phyloP scores from a whole-genome alignment of 2,113 vertebrate genomes.

The Myocastor coypus region DNA sequence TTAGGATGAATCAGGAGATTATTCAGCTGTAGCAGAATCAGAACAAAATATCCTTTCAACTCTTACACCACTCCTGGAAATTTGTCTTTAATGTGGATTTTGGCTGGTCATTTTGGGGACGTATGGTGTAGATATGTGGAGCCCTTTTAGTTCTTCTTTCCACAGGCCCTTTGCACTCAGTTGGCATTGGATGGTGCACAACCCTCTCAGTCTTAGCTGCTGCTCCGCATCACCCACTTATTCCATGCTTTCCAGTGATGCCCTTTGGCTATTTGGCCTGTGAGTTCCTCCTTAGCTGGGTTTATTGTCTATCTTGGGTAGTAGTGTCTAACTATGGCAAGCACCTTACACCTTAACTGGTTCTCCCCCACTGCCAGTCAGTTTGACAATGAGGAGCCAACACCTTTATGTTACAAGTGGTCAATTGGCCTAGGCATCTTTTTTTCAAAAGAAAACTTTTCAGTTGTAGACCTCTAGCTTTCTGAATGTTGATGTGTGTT shows the following conservation, averaged over 20 bases:
- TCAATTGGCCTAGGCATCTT: neutral
- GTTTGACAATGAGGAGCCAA: neutral
- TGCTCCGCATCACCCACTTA: neutral
- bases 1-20: neutral
- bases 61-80: neutral
- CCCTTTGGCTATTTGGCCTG: neutral
- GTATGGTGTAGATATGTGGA: neutral
- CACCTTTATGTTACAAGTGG: conserved; percentile 4
- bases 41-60: conserved; percentile 22
- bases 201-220: neutral
- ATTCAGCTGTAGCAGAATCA: neutral
- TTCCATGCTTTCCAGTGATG: neutral
- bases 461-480: neutral
- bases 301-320: neutral
- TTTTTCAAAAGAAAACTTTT: neutral
- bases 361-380: neutral
- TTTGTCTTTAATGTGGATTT: conserved; percentile 24
- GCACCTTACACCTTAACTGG: conserved; percentile 32
- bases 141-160: conserved; percentile 2
- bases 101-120: neutral
- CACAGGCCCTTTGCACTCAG: neutral
- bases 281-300: neutral
- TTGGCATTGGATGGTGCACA: neutral
- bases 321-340: neutral
- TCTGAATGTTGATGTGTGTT: neutral